A percentile compares a stretch with the other conserved stretches of the same genome.
Conservation (phyloP, 2,113 vertebrate species). For the Mungos mungo region DNA sequence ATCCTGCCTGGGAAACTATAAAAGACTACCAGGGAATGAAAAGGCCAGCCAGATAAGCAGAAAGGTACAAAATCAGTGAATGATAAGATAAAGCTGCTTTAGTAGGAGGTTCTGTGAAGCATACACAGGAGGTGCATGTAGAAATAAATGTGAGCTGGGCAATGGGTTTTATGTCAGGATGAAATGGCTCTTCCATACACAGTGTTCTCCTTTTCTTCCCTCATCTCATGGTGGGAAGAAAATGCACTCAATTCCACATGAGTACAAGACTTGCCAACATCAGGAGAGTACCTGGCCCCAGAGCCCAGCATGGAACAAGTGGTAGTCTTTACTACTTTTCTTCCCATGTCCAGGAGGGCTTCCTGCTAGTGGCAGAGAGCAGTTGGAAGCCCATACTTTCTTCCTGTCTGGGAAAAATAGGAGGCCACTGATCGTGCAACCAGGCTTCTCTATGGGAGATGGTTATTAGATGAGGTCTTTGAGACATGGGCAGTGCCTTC, state of each 20-base stretch:
- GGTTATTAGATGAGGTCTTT: background rate
- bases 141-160: background rate
- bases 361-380: background rate
- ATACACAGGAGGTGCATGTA: background rate
- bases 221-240: conserved; percentile 26
- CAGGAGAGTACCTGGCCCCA: conserved; percentile 26
- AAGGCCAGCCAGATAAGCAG: background rate
- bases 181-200: conserved; percentile 49
- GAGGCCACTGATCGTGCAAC: background rate
- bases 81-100: background rate
- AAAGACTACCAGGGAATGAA: background rate
- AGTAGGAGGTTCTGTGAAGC: background rate
- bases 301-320: background rate
- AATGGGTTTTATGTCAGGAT: conserved; percentile 55
- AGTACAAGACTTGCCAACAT: conserved; percentile 59
- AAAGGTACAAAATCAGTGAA: too few relatives aligned
- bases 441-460: background rate
- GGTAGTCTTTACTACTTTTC: background rate
- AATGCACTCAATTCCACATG: background rate
- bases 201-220: conserved; percentile 69
- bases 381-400: background rate
- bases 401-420: background rate
- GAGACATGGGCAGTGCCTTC: background rate
- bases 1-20: background rate
- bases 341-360: background rate